Conservation (phyloP, 1,140 invertebrate genomes). For the Cydia splendana region DNA sequence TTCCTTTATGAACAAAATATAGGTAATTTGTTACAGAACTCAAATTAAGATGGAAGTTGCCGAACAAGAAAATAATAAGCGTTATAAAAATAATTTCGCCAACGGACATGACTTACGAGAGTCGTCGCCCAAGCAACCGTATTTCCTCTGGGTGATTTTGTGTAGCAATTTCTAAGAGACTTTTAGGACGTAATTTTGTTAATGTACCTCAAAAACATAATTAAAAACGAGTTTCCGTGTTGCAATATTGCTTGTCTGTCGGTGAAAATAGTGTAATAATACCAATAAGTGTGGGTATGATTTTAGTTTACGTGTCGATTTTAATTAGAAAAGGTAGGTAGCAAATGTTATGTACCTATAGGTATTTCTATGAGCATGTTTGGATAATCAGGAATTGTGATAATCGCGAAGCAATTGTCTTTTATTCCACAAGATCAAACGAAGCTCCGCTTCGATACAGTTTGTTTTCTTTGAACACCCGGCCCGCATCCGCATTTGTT, state of each 20-base stretch:
- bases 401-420: conserved; percentile 19
- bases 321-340: background rate
- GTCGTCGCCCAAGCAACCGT: conserved; percentile 21
- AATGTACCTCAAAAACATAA: conserved; percentile 30
- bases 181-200: conserved; percentile 21
- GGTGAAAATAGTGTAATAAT: background rate
- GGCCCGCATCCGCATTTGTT: conserved; percentile 20
- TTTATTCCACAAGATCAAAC: conserved; percentile 20
- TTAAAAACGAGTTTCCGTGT: conserved; percentile 1
- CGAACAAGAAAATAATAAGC: conserved; percentile 45
- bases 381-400: conserved; percentile 11
- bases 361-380: background rate
- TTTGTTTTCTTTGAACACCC: conserved; percentile 21
- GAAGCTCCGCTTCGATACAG: background rate
- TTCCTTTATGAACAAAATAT: conserved; percentile 49
- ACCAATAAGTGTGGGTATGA: background rate
- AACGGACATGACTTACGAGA: conserved; percentile 30
- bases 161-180: conserved; percentile 18
- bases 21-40: conserved; percentile 59
- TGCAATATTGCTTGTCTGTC: background rate
- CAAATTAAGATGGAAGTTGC: conserved; percentile 56
- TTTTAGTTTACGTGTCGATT: background rate
- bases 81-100: conserved; percentile 30
- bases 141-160: conserved; percentile 16
- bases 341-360: background rate